Evolutionary conservation across 2,797 vertebrate genomes (phyloP).

Genomic region (Gallinago stenura): DNA sequence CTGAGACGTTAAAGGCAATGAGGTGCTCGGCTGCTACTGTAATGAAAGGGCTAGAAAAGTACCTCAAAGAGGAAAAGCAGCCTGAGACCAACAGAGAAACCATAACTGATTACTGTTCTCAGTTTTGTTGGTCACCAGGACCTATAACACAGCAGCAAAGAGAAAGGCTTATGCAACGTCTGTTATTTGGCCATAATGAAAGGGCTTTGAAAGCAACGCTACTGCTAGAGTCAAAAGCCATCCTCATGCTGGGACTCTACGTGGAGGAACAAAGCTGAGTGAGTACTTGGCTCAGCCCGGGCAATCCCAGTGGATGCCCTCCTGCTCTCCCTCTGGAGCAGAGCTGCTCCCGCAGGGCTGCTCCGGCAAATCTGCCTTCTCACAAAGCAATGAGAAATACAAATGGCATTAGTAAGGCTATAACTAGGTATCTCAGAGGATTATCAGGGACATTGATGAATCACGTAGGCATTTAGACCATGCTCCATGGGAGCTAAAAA

Average conservation of each 20-base stretch:
- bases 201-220: neutral
- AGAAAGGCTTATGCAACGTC: rapidly evolving
- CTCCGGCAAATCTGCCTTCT: neutral
- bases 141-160: neutral
- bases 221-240: neutral
- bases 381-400: neutral
- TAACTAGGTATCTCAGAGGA: neutral
- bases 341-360: neutral
- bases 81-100: neutral
- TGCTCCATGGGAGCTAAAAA: neutral
- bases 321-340: neutral
- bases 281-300: neutral
- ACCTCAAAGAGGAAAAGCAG: neutral
- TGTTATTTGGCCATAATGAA: neutral
- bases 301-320: neutral
- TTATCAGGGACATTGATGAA: neutral
- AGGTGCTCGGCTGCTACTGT: neutral
- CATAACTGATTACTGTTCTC: neutral
- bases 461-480: neutral
- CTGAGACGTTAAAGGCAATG: neutral
- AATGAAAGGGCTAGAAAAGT: neutral
- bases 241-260: neutral
- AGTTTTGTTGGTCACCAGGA: neutral
- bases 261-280: neutral
- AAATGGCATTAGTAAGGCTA: neutral